phyloP scores from a whole-genome alignment of 2,113 vertebrate genomes.

The Scartelaos histophorus region DNA sequence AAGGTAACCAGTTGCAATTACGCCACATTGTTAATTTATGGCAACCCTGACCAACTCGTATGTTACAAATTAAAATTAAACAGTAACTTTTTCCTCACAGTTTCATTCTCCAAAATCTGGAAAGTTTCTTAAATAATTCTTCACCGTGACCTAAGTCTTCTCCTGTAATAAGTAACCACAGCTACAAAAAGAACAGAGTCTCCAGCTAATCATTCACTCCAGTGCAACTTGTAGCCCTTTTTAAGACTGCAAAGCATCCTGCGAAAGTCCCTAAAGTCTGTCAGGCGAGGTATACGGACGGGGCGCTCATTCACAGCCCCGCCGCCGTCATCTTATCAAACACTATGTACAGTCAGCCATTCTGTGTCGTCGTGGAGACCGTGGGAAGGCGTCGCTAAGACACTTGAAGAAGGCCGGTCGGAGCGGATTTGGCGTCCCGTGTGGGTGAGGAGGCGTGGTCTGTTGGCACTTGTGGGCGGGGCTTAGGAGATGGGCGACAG shows the following conservation, averaged over 20 bases:
- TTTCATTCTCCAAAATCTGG: neutral
- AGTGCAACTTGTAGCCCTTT: constrained; percentile 73
- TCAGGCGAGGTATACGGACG: constrained; percentile 39
- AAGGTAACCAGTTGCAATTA: no score
- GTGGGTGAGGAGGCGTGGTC: constrained; percentile 12
- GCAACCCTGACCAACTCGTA: no score
- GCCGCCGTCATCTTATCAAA: constrained; percentile 44
- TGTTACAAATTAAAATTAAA: neutral
- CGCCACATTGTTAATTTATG: no score
- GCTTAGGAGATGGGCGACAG: constrained; percentile 75
- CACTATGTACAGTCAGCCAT: constrained; percentile 56
- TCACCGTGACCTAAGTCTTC: neutral
- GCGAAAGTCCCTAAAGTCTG: constrained; percentile 44
- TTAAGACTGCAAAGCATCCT: constrained; percentile 49
- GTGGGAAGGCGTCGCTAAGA: constrained; percentile 50
- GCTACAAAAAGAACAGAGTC: constrained; percentile 30
- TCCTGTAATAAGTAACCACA: constrained; percentile 35
- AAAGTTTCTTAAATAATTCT: neutral
- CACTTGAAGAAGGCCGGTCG: constrained; percentile 52
- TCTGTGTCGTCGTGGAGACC: constrained; percentile 41
- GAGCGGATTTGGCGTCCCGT: constrained; percentile 43
- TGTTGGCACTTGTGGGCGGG: constrained; percentile 68
- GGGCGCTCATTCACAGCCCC: constrained; percentile 59
- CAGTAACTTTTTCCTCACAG: neutral
- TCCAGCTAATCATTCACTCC: constrained; percentile 36